Base-by-base conservation (phyloP, 2,888 invertebrate genomes). In the Notodromas monacha region DNA sequence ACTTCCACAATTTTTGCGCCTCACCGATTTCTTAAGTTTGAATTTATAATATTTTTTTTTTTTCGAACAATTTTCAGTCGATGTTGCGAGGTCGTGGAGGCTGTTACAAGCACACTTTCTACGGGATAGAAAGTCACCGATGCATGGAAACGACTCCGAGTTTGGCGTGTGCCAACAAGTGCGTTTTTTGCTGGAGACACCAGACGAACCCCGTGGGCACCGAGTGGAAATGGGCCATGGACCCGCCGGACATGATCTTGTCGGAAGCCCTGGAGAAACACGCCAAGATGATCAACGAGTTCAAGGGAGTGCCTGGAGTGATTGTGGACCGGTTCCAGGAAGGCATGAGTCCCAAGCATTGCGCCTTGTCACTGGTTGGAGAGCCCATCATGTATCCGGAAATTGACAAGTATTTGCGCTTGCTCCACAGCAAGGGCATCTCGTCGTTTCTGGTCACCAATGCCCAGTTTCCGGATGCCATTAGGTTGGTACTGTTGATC, bases 311-410 rank as follows among this genome's bases (percentile, higher is more conserved):
- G 13, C 59, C 60, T 5, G 60, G 60, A 15, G 59, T 60, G 2
- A 38, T 47, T 16, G 42, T 47, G 15, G 53, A 55, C 28, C 44
- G 52, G 34, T 42, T 57, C 29, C 43, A 42, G 8, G 59, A 60
- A 42, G 60, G 52, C 5, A 36, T 56, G 39, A 36, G 41, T 29
- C 52, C 50, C 0, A 38, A 47, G 33, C 60, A 60, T 39, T 60
- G 60, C 44, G 60, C 60, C 26, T 42, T 60, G 30, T 59, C 58
- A 3, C 43, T 60, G 11, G 60, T 60, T 3, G 60, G 60, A 4
- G 60, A 60, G 39, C 60, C 60, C 2, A 60, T 60, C 35, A 60
- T 60, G 59, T 60, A 60, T 42, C 59, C 60, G 10, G 50, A 57
- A 40, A 60, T 60, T 34, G 58, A 58, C 42, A 44, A 42, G 31